These are phyloP conservation scores for Drosophila heteroneura DNA, from an alignment of 2,888 invertebrate species.

Conservation along the genomic window DNA sequence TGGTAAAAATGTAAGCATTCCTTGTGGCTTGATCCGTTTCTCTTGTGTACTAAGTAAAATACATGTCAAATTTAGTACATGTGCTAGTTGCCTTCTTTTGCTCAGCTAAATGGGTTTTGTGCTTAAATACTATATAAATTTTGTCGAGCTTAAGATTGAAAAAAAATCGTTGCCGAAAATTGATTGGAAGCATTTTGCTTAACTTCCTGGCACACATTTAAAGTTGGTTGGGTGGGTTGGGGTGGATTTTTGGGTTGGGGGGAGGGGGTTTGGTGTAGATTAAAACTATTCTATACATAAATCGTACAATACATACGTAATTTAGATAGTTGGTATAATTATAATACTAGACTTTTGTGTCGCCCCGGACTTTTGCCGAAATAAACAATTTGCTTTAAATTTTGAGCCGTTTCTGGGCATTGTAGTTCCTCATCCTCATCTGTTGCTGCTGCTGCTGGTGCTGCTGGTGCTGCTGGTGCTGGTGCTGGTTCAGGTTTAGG, in stretches of 20 bases:
- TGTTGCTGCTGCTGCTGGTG: constrained; percentile 8
- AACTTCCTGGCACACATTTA: constrained; percentile 31
- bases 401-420: constrained; percentile 74
- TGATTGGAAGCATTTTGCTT: constrained; percentile 3
- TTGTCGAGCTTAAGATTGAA: constrained; percentile 28
- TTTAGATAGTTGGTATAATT: constrained; percentile 47
- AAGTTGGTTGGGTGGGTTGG: neutral
- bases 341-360: constrained; percentile 28
- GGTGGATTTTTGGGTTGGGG: neutral
- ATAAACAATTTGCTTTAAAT: constrained; percentile 68
- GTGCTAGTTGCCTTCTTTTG: constrained; percentile 28
- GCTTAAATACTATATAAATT: constrained; percentile 35
- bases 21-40: neutral
- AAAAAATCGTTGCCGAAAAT: constrained; percentile 38
- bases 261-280: constrained; percentile 15
- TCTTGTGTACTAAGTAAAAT: neutral
- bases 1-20: neutral
- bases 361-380: constrained; percentile 60
- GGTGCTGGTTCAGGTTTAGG: neutral
- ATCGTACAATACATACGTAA: constrained; percentile 52
- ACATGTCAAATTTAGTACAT: constrained; percentile 31
- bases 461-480: neutral
- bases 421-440: constrained; percentile 41
- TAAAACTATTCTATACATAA: constrained; percentile 62
- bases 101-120: constrained; percentile 11